A percentile compares a stretch with the other conserved stretches of the same genome.
Conservation (phyloP, 1,140 invertebrate genomes). For the Spodoptera litura region DNA sequence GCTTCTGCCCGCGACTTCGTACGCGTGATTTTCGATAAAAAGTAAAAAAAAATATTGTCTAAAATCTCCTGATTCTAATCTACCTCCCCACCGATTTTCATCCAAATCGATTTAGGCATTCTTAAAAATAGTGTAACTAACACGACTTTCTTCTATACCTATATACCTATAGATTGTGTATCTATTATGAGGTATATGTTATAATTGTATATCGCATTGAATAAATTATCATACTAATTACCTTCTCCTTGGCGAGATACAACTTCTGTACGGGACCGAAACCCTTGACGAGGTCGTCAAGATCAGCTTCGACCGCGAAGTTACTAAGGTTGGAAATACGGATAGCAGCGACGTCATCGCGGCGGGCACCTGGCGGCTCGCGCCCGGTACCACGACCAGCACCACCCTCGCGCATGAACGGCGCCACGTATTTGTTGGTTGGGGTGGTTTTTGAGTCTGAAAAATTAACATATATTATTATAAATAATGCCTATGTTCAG, state of each 20-base stretch:
- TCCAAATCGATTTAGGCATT: too few species aligned
- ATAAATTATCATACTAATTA: slow-evolving; percentile 40
- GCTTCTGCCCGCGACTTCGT: too few species aligned
- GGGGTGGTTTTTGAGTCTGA: slow-evolving; percentile 80
- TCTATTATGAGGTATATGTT: too few species aligned
- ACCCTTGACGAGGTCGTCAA: slow-evolving; percentile 97
- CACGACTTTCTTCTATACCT: too few species aligned
- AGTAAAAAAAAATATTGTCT: too few species aligned
- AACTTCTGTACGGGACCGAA: slow-evolving; percentile 92
- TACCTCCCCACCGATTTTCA: too few species aligned
- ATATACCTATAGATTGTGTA: too few species aligned
- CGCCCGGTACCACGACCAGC: slow-evolving; percentile 90
- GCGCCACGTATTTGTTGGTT: slow-evolving; percentile 93
- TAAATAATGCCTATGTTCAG: neutral
- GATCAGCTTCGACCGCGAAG: slow-evolving; percentile 96
- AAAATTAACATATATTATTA: slow-evolving; percentile 22
- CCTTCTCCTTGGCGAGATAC: slow-evolving; percentile 85
- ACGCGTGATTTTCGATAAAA: too few species aligned
- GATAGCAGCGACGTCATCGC: slow-evolving; percentile 95
- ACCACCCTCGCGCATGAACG: slow-evolving; percentile 94
- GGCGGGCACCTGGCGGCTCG: slow-evolving; percentile 88
- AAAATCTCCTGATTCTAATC: too few species aligned
- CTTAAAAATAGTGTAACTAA: too few species aligned
- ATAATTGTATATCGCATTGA: too few species aligned
- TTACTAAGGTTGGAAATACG: slow-evolving; percentile 99